Conservation (phyloP, 2,888 invertebrate species). For the Trissolcus brochymenae region DNA sequence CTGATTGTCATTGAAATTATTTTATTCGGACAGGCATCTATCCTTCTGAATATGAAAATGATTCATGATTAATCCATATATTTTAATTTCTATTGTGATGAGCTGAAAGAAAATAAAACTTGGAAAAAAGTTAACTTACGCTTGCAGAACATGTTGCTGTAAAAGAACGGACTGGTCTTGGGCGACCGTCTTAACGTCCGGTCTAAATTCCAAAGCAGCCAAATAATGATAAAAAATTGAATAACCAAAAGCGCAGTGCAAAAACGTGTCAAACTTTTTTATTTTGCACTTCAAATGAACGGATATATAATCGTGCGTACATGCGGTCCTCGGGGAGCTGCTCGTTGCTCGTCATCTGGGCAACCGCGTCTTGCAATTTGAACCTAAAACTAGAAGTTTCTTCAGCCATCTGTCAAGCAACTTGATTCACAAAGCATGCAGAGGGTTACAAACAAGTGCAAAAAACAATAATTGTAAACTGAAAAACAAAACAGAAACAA, state of each 20-base stretch:
- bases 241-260: slow-evolving; percentile 58
- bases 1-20: too few relatives aligned
- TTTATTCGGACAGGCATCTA: too few relatives aligned
- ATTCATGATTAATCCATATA: neutral
- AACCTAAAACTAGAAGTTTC: slow-evolving; percentile 53
- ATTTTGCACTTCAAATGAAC: slow-evolving; percentile 59
- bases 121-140: slow-evolving; percentile 66
- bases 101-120: slow-evolving; percentile 3
- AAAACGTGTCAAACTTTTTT: slow-evolving; percentile 17
- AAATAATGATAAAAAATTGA: slow-evolving; percentile 62
- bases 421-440: slow-evolving; percentile 68
- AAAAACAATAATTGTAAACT: slow-evolving; percentile 62
- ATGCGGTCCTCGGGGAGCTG: slow-evolving; percentile 73
- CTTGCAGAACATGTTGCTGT: slow-evolving; percentile 64
- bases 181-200: slow-evolving; percentile 70
- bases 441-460: slow-evolving; percentile 60
- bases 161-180: slow-evolving; percentile 65
- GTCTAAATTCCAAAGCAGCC: slow-evolving; percentile 69
- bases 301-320: slow-evolving; percentile 70
- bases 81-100: neutral
- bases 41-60: too few relatives aligned
- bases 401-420: slow-evolving; percentile 56
- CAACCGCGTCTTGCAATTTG: slow-evolving; percentile 21
- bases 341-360: slow-evolving; percentile 8
- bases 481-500: slow-evolving; percentile 54